Base-by-base conservation (phyloP, 92 coral and sea anemone species). In the Actinernus sp. region DNA sequence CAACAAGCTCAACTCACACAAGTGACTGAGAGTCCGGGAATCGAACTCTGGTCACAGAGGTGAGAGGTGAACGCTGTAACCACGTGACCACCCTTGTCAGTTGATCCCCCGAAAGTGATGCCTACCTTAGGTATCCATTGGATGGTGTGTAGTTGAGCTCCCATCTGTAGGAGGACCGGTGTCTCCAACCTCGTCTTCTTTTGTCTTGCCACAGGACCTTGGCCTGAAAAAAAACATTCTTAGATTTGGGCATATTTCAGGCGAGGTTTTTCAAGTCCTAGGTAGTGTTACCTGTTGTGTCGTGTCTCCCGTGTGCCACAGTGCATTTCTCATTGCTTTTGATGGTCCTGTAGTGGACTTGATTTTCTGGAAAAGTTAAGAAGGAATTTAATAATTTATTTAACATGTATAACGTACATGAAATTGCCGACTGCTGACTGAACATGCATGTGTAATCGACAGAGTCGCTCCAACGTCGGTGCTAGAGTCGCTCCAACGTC, bases 141-240 rank as follows among this genome's bases (percentile, higher is more conserved):
- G 97, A 87, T 7, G 98, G 85, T 26, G 88, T 55, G 63, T 83
- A 84, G 19, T 31, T 58, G 22, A 94, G 63, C 22, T 80, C 85
- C 89, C 93, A 94, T 61, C 88, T 61, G 58, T 94, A 94, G 6
- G 97, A 81, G 3, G 50, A 63, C 31, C 56, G 63, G 49, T 73
- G 65, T 17, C 58, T 76, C 98, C 98, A 94, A 2, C 90, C 89
- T 3, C 49, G 49, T 33, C 40, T 29, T 11, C 51, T 61, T 26
- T 70, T 74, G 48, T 94, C 87, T 25, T 70, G 68, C 98, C 98
- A 94, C 26, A 94, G 55, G 10, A 94, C 82, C 26, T 87, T 79
- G 3, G 84, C 84, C 97, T 94, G 67, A 3, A 31, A 53, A 38
- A 69, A 40, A 40, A 65, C 25, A 20, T 16, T 20, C 10, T 30